Evolutionary conservation across 2,113 vertebrate genomes (phyloP).

Genomic region (Anoura caudifer): DNA sequence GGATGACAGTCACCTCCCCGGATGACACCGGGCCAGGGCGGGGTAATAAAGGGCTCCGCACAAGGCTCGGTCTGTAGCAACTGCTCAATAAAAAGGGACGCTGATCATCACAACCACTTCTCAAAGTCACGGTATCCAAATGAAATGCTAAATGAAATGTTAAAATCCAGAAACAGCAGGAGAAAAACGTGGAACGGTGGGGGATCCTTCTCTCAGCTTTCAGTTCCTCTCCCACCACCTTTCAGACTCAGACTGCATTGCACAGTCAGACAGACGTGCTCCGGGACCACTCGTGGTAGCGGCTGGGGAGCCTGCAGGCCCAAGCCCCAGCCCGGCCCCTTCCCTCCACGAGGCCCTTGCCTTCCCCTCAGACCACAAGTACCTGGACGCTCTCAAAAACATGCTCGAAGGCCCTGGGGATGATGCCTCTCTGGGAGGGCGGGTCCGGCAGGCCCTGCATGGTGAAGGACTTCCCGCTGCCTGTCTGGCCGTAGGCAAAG

Average conservation of each 20-base stretch:
- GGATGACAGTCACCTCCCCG: background rate
- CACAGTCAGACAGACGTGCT: background rate
- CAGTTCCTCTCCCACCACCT: background rate
- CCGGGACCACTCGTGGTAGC: background rate
- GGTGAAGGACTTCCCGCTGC: slow-evolving; percentile 94
- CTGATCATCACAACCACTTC: background rate
- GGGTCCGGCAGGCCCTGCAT: slow-evolving; percentile 89
- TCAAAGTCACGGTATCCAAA: rapidly evolving
- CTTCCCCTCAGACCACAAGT: background rate
- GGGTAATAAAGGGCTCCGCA: background rate
- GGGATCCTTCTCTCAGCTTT: background rate
- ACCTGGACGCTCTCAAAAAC: slow-evolving; percentile 93
- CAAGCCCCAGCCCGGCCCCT: background rate
- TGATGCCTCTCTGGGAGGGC: slow-evolving; percentile 85
- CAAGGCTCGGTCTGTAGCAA: background rate
- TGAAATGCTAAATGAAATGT: background rate
- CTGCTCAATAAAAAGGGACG: background rate
- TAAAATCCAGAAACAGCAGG: background rate
- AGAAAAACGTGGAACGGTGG: background rate
- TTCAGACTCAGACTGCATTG: background rate
- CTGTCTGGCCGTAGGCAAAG: slow-evolving; percentile 92
- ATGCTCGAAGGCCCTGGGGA: slow-evolving; percentile 91
- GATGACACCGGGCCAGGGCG: background rate
- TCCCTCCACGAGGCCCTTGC: background rate
- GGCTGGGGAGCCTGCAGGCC: rapidly evolving